Evolutionary conservation across 2,888 invertebrate species (phyloP).

Genomic region (Campopleginae sp.): DNA sequence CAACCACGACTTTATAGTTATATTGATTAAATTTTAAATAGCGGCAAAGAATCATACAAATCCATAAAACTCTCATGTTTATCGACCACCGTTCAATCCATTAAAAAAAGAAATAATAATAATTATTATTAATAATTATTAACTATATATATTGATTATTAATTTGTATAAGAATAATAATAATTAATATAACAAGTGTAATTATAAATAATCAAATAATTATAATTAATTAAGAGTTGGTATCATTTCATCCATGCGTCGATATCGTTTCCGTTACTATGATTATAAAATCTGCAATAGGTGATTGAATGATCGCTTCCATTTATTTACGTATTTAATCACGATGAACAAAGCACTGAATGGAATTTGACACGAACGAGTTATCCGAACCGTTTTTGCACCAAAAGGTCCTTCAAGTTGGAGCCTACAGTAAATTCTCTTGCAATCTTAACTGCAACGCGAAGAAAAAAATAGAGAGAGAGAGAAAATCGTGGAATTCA

Average conservation of each 20-base stretch:
- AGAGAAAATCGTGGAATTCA: neutral
- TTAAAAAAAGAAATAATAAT: too few species aligned
- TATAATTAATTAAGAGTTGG: too few species aligned
- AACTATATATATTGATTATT: too few species aligned
- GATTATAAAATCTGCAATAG: neutral
- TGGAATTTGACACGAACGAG: neutral
- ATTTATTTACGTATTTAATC: neutral
- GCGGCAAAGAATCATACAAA: neutral
- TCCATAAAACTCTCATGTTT: neutral
- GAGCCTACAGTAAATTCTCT: neutral
- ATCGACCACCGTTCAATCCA: neutral
- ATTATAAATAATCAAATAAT: too few species aligned
- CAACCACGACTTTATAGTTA: neutral
- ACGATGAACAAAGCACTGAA: neutral
- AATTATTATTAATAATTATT: too few species aligned
- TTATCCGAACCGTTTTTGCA: neutral
- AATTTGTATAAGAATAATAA: too few species aligned
- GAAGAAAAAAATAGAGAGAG: slow-evolving; percentile 4
- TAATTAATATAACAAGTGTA: too few species aligned
- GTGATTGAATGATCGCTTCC: neutral
- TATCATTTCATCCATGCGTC: neutral
- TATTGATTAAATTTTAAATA: neutral
- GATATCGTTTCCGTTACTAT: neutral
- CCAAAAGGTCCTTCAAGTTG: neutral
- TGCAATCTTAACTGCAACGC: neutral